These are phyloP conservation scores for Leptatherina wallacei DNA, from an alignment of 2,797 vertebrate species.

Conservation along the genomic window DNA sequence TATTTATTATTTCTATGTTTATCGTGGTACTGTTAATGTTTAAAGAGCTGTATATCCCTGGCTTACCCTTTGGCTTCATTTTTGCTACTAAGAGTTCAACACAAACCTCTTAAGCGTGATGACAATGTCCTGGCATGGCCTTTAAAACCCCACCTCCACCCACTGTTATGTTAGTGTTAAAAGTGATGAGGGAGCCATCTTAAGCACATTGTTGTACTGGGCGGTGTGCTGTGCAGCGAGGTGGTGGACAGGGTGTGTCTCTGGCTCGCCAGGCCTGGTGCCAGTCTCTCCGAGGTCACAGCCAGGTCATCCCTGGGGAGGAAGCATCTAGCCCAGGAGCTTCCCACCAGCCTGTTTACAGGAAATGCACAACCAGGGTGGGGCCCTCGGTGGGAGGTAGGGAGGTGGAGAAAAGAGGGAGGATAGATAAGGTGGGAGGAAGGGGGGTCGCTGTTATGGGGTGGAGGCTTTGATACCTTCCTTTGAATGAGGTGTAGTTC, in stretches of 20 bases:
- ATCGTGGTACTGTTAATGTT: slow-evolving; percentile 11
- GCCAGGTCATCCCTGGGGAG: slow-evolving; percentile 91
- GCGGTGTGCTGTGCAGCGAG: slow-evolving; percentile 65
- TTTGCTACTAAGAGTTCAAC: slow-evolving; percentile 31
- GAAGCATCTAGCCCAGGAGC: slow-evolving; percentile 85
- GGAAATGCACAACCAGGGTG: slow-evolving; percentile 92
- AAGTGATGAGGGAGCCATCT: slow-evolving; percentile 75
- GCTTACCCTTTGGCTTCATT: slow-evolving; percentile 27
- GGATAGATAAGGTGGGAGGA: slow-evolving; percentile 58
- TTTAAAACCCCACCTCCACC: slow-evolving; percentile 58
- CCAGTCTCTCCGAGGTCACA: slow-evolving; percentile 85
- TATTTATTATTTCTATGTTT: slow-evolving; percentile 2
- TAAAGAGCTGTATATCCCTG: slow-evolving; percentile 11
- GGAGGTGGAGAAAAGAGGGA: slow-evolving; percentile 68
- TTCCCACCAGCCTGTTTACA: slow-evolving; percentile 90
- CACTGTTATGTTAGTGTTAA: slow-evolving; percentile 65
- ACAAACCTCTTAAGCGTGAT: slow-evolving; percentile 44
- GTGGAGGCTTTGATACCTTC: slow-evolving; percentile 71
- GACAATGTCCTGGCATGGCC: slow-evolving; percentile 52
- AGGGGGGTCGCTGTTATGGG: slow-evolving; percentile 42
- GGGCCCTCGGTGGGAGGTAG: slow-evolving; percentile 58
- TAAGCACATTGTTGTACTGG: slow-evolving; percentile 77
- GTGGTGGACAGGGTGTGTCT: slow-evolving; percentile 72
- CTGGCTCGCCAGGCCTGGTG: slow-evolving; percentile 79
- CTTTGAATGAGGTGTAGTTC: slow-evolving; percentile 79